A percentile compares a stretch with the other conserved stretches of the same genome.
Conservation (phyloP, 2,797 vertebrate species). For the Myripristis murdjan region DNA sequence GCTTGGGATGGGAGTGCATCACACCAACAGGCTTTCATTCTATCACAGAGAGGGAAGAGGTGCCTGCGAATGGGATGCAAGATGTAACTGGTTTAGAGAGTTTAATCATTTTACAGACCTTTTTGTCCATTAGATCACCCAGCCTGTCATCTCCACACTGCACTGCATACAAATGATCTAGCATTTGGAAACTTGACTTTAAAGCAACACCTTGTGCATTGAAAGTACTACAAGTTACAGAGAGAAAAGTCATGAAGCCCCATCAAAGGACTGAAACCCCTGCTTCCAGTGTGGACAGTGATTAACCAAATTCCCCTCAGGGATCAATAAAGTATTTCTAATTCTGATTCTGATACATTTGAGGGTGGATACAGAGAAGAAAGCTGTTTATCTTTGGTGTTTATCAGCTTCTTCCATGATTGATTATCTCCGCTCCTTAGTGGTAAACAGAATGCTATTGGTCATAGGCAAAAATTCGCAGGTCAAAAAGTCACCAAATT, state of each 20-base stretch:
- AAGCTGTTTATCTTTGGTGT: too few relatives aligned
- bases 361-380: too few relatives aligned
- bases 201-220: constrained; percentile 26
- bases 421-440: too few relatives aligned
- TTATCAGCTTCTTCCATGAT: too few relatives aligned
- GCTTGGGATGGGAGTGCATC: constrained; percentile 53
- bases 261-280: constrained; percentile 24
- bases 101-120: constrained; percentile 63
- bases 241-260: constrained; percentile 29
- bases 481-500: too few relatives aligned
- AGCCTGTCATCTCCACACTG: constrained; percentile 24
- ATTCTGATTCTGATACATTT: too few relatives aligned
- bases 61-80: constrained; percentile 58
- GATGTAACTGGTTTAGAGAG: constrained; percentile 60
- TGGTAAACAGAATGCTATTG: too few relatives aligned
- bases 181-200: constrained; percentile 24
- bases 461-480: too few relatives aligned
- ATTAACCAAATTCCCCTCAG: too few relatives aligned
- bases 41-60: constrained; percentile 56
- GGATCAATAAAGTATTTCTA: too few relatives aligned
- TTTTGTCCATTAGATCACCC: constrained; percentile 42
- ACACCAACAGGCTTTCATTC: constrained; percentile 55
- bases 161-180: constrained; percentile 22
- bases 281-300: too few relatives aligned
- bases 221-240: constrained; percentile 13